Base-by-base conservation (phyloP, 1,140 invertebrate genomes). In the Anoplolepis gracilipes region DNA sequence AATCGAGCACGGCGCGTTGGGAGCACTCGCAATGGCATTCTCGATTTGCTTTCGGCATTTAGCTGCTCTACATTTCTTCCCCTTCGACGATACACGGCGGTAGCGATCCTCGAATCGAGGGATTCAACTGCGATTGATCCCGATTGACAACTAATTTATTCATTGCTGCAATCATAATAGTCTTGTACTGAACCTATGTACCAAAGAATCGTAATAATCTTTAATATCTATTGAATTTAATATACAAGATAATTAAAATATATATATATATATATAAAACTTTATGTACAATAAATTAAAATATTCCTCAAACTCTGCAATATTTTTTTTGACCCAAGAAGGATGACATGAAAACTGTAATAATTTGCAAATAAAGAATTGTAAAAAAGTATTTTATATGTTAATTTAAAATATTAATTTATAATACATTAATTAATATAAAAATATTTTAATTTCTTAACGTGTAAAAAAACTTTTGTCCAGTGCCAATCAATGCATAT, bases 1-100 rank as follows among this genome's bases (percentile, higher is more conserved):
- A 78, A 72, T 70, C 77, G 57, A 77, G 82, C 72, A 85, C 25
- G 76, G 55, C 59, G 33, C n/a, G 70, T 7, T 46, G 69, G 33
- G 36, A 55, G 78, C 88, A 78, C 78, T 78, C 61, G 69, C 86
- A 91, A 91, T 88, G 90, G 88, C 86, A 78, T 46, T 87, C 61
- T 70, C 49, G 72, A 64, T 55, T 85, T 22, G 59, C 30, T 55
- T 75, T 49, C 62, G 57, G 59, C 72, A 36, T 85, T 86, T 78
- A 70, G 55, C 65, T 7, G 36, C 19, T 16, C 55, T 28, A 7
- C 85, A n/a, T 73, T 61, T 67, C 46, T 72, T 87, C 39, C 22
- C 70, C 64, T 62, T 84, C 49, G 25, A 67, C 36, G 33, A 78
- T 72, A 19, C 25, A 25, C 19, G n/a, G 67, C 22, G 25, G 8